These are phyloP conservation scores for Anguilla rostrata DNA, from an alignment of 2,113 vertebrate genomes.

Conservation along the genomic window DNA sequence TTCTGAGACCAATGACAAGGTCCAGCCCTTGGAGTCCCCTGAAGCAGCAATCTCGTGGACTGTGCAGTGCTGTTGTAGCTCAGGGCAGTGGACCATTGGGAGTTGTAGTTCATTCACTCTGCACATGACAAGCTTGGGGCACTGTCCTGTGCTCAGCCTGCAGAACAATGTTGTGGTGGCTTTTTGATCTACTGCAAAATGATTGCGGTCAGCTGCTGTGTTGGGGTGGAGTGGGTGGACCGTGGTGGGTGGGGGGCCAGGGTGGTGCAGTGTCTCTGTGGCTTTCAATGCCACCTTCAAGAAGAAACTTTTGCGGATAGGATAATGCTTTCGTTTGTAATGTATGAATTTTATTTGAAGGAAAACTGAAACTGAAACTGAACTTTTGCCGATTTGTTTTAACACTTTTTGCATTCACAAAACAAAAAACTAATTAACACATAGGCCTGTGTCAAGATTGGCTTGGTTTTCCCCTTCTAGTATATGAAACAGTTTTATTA, in stretches of 20 bases:
- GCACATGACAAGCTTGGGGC: constrained; percentile 58
- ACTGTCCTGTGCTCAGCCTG: constrained; percentile 51
- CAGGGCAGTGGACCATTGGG: constrained; percentile 40
- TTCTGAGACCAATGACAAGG: constrained; percentile 43
- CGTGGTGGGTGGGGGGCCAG: not conserved
- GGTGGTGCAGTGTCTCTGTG: no score
- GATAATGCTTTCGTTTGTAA: not conserved
- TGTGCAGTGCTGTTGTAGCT: constrained; percentile 22
- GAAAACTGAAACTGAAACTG: not conserved
- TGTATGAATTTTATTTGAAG: not conserved
- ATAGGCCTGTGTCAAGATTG: no score
- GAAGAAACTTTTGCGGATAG: not conserved
- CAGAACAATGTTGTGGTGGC: constrained; percentile 56
- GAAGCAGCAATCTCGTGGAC: constrained; percentile 44
- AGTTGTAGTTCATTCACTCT: constrained; percentile 45
- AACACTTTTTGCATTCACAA: no score
- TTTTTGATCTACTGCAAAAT: constrained; percentile 50
- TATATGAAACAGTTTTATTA: no score
- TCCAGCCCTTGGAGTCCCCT: constrained; percentile 49
- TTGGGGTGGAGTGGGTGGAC: constrained; percentile 29
- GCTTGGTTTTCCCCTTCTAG: no score
- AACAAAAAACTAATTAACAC: no score
- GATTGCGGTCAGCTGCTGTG: constrained; percentile 52
- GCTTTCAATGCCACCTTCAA: not conserved
- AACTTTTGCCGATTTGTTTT: no score